Conservation (phyloP, 2,797 vertebrate species). For the Rhodeus uyekii region DNA sequence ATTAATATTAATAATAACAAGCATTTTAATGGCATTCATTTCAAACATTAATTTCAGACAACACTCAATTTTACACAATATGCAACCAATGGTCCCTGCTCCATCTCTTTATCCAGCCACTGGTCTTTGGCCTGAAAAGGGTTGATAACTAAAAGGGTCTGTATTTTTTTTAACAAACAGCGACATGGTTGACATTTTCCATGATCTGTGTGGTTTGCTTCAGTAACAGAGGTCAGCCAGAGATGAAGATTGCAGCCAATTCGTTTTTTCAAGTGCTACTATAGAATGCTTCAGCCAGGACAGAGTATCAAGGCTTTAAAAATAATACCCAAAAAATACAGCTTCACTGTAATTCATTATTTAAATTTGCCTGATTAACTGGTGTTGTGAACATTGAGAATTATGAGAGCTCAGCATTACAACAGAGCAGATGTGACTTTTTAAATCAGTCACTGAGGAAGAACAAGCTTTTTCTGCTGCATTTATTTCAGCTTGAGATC, state of each 20-base stretch:
- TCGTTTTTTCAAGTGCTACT: not conserved
- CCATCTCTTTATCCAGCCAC: not conserved
- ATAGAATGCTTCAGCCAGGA: not conserved
- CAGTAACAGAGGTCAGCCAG: not conserved
- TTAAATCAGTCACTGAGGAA: not conserved
- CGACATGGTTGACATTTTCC: not conserved
- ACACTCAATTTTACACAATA: not conserved
- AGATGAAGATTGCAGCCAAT: not conserved
- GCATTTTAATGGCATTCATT: too few relatives aligned
- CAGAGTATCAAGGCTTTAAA: not conserved
- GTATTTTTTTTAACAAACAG: not conserved
- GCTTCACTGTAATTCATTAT: not conserved
- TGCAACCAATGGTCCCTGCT: not conserved
- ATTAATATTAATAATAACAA: not conserved
- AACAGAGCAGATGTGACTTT: not conserved
- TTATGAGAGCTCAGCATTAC: not conserved
- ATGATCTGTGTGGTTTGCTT: not conserved
- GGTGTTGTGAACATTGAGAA: not conserved
- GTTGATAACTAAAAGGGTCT: too few relatives aligned
- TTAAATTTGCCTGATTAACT: not conserved
- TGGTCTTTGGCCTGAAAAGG: not conserved
- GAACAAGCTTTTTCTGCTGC: constrained; percentile 7
- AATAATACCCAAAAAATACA: not conserved
- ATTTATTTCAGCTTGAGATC: not conserved
- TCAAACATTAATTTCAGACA: too few relatives aligned